phyloP scores from a whole-genome alignment of 2,888 invertebrate genomes.

The Chelonus formosanus region DNA sequence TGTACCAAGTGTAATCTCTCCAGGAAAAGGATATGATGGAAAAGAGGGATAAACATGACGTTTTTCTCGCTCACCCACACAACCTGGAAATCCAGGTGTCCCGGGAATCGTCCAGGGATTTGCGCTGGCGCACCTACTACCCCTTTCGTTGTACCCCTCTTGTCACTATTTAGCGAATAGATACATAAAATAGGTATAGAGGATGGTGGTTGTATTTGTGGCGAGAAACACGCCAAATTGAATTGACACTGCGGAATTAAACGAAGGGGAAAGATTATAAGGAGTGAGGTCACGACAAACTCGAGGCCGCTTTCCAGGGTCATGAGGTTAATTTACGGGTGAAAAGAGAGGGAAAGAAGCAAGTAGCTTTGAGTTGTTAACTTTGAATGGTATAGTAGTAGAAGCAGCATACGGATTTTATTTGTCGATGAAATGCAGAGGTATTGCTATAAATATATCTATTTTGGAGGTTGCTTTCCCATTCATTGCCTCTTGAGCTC shows the following conservation, averaged over 20 bases:
- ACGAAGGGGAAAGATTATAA: conserved; percentile 13
- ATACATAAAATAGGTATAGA: conserved; percentile 5
- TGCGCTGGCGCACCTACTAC: conserved; percentile 47
- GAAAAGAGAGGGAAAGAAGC: background rate
- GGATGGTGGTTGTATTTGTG: conserved; percentile 20
- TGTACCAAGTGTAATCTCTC: conserved; percentile 3
- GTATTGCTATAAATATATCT: background rate
- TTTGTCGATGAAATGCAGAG: conserved; percentile 3
- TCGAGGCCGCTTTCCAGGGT: conserved; percentile 17
- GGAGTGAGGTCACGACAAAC: conserved; percentile 17
- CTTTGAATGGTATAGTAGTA: background rate
- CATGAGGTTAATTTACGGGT: conserved; percentile 22
- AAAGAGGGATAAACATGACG: conserved; percentile 27
- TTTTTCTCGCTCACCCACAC: conserved; percentile 9
- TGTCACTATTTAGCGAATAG: conserved; percentile 13
- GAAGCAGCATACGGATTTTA: conserved; percentile 4
- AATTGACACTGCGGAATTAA: conserved; percentile 20
- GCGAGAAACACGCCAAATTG: conserved; percentile 22
- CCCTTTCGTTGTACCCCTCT: conserved; percentile 31
- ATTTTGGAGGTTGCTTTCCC: too few relatives aligned
- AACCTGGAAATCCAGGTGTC: conserved; percentile 51
- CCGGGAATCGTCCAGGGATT: conserved; percentile 49
- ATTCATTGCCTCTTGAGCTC: too few relatives aligned
- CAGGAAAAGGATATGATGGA: conserved; percentile 14
- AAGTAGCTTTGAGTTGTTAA: too few relatives aligned